Evolutionary conservation across 37 sponge, comb jelly and placozoan species (phyloP).

Genomic region (Ephydatia muelleri): DNA sequence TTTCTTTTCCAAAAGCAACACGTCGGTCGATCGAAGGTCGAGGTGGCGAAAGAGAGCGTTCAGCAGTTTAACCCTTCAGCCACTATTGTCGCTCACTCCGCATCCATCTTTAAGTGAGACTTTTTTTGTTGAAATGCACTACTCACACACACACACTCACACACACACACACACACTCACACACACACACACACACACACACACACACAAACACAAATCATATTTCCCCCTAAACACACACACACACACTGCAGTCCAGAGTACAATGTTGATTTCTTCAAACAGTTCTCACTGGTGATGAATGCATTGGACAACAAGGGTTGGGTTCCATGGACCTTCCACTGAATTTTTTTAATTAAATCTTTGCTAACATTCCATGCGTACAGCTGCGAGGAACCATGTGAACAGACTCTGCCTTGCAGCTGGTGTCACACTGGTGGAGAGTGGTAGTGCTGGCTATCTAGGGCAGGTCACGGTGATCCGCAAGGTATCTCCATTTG

Average conservation of each 20-base stretch:
- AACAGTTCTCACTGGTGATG: conserved; percentile 93
- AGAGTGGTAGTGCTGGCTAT: conserved; percentile 98
- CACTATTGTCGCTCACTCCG: conserved; percentile 86
- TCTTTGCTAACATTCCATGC: background rate
- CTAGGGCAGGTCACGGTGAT: conserved; percentile 97
- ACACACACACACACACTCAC: background rate
- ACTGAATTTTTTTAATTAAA: background rate
- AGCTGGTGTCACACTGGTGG: conserved; percentile 92
- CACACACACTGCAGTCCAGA: conserved; percentile 52
- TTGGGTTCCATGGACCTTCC: conserved; percentile 1
- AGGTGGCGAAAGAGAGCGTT: conserved; percentile 92
- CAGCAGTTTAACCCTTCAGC: conserved; percentile 83
- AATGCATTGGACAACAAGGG: conserved; percentile 98
- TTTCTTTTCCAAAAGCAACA: conserved; percentile 97
- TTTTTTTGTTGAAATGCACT: background rate
- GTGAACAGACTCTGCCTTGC: conserved; percentile 97
- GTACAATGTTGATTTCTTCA: conserved; percentile 93
- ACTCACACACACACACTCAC: background rate
- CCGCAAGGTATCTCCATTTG: conserved; percentile 53
- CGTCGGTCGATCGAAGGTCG: conserved; percentile 94
- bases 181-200: background rate
- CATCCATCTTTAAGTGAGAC: conserved; percentile 72
- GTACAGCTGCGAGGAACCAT: conserved; percentile 90
- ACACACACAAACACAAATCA: background rate
- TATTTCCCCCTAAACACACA: background rate